Evolutionary conservation across 2,888 invertebrate genomes (phyloP).

Genomic region (Sympetrum striolatum): DNA sequence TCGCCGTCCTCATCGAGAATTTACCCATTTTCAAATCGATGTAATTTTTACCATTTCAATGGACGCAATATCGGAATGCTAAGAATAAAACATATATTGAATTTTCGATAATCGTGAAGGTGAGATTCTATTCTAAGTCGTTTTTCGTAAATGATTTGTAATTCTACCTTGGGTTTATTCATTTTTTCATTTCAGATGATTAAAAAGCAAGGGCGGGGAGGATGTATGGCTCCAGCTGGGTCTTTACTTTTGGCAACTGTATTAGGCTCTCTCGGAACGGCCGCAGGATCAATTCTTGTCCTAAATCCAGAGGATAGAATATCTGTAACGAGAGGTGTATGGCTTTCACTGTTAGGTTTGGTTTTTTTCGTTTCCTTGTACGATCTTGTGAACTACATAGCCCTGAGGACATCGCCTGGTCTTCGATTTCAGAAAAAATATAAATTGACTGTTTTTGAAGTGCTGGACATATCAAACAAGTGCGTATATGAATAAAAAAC

Average conservation of each 20-base stretch:
- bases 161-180: neutral
- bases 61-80: too few species aligned
- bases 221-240: constrained; percentile 47
- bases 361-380: constrained; percentile 73
- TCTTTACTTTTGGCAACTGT: constrained; percentile 59
- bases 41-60: too few species aligned
- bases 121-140: too few species aligned
- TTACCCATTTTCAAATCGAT: too few species aligned
- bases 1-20: too few species aligned
- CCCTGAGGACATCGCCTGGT: constrained; percentile 68
- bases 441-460: constrained; percentile 70
- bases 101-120: too few species aligned
- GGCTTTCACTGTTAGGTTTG: constrained; percentile 69
- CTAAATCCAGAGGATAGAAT: constrained; percentile 65
- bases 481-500: constrained; percentile 53
- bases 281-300: constrained; percentile 60
- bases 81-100: too few species aligned
- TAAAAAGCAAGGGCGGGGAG: constrained; percentile 45
- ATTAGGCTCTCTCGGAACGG: constrained; percentile 58
- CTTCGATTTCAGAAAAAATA: constrained; percentile 68
- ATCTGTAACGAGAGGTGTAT: constrained; percentile 66
- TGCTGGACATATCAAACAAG: constrained; percentile 79
- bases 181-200: neutral
- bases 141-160: neutral
- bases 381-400: constrained; percentile 69